Conservation (phyloP, 2,113 vertebrate genomes). For the Coracopsis vasa region DNA sequence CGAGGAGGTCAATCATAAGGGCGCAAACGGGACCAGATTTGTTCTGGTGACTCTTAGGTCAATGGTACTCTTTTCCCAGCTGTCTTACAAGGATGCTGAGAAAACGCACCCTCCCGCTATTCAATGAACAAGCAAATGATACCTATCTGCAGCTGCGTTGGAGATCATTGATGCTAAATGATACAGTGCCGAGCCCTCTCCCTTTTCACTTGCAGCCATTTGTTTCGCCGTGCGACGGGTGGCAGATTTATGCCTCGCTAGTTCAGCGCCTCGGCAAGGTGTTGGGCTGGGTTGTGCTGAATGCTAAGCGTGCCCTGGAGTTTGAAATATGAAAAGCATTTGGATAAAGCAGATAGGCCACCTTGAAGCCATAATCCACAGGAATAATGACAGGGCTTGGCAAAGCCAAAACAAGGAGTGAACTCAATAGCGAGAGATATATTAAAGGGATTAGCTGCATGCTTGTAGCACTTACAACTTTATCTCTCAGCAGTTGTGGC, state of each 20-base stretch:
- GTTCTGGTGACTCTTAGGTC: not conserved
- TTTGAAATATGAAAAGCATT: constrained; percentile 49
- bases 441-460: constrained; percentile 48
- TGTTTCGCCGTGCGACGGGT: not conserved
- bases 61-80: not conserved
- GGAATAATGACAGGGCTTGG: constrained; percentile 38
- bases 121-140: not conserved
- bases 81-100: not conserved
- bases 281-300: not conserved
- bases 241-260: constrained; percentile 1
- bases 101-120: not conserved
- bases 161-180: not conserved
- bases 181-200: not conserved
- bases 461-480: constrained; percentile 35
- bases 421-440: constrained; percentile 62
- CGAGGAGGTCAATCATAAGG: not conserved
- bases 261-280: not conserved
- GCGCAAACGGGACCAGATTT: not conserved
- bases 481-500: constrained; percentile 12
- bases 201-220: not conserved
- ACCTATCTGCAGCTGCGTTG: not conserved
- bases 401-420: constrained; percentile 20
- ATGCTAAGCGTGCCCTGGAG: not conserved
- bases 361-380: constrained; percentile 43
- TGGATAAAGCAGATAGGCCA: constrained; percentile 40